A percentile compares a stretch with the other conserved stretches of the same genome.
Conservation (phyloP, 2,888 invertebrate genomes). For the Phorcus lineatus region DNA sequence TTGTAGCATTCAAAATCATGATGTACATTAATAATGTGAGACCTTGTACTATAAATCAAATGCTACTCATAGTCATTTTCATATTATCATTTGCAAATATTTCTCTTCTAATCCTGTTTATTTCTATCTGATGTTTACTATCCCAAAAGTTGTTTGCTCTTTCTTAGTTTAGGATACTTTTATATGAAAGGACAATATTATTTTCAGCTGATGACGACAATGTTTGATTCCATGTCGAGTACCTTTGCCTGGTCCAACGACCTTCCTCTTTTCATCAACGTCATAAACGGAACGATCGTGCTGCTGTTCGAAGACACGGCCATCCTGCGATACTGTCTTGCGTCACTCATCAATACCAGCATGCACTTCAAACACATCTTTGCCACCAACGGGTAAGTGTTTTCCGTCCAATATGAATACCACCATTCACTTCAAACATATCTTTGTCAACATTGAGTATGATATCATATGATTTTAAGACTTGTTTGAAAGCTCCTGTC, state of each 20-base stretch:
- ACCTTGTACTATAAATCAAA: too few species aligned
- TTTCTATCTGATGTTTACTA: too few species aligned
- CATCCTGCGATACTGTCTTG: constrained; percentile 95
- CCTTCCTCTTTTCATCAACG: constrained; percentile 97
- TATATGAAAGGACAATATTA: too few species aligned
- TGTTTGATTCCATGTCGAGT: constrained; percentile 98
- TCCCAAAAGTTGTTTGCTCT: too few species aligned
- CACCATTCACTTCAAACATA: constrained; percentile 93
- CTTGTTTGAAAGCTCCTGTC: too few species aligned
- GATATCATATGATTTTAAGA: too few species aligned
- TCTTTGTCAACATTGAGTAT: constrained; percentile 96
- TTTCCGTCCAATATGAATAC: constrained; percentile 77
- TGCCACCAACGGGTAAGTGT: constrained; percentile 90
- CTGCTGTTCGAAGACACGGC: constrained; percentile 97
- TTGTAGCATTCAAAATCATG: too few species aligned
- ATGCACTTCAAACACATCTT: constrained; percentile 98
- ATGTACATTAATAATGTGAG: too few species aligned
- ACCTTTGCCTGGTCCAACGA: constrained; percentile 98
- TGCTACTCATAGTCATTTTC: too few species aligned
- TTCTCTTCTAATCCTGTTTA: too few species aligned
- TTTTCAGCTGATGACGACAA: constrained; percentile 86
- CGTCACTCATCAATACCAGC: constrained; percentile 92
- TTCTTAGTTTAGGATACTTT: too few species aligned
- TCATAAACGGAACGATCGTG: constrained; percentile 95
- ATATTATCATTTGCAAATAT: too few species aligned